Evolutionary conservation across 2,113 vertebrate genomes (phyloP).

Genomic region (Macrotus californicus): DNA sequence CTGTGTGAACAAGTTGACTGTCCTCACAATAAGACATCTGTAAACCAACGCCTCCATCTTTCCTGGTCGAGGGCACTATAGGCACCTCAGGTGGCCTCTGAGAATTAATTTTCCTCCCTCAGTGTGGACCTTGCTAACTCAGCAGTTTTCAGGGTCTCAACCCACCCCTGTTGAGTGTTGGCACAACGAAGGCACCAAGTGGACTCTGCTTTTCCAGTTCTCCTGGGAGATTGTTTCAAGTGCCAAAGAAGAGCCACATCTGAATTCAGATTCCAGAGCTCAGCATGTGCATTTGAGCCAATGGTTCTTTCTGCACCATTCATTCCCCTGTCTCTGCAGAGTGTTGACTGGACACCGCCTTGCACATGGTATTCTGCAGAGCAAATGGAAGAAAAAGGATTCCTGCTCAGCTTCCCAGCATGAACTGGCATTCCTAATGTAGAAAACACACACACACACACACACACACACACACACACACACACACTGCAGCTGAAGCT

Average conservation of each 20-base stretch:
- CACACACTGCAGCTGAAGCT: neutral
- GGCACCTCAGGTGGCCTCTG: neutral
- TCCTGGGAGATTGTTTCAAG: neutral
- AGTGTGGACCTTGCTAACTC: neutral
- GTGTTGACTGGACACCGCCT: neutral
- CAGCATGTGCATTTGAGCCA: neutral
- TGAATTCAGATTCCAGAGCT: neutral
- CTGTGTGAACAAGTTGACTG: neutral
- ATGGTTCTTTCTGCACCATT: neutral
- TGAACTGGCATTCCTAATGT: neutral
- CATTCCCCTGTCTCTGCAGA: neutral
- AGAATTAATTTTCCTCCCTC: neutral
- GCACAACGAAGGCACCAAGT: neutral
- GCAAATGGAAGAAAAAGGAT: conserved; percentile 5
- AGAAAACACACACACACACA: neutral
- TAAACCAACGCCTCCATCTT: neutral
- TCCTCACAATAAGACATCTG: neutral
- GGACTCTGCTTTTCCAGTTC: neutral
- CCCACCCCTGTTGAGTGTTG: neutral
- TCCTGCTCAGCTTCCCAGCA: neutral
- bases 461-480: neutral
- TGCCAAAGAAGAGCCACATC: neutral
- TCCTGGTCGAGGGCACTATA: neutral
- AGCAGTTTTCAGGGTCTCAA: neutral
- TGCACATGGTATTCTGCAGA: neutral